Evolutionary conservation across 2,888 invertebrate species (phyloP).

Genomic region (Tuberolachnus salignus): DNA sequence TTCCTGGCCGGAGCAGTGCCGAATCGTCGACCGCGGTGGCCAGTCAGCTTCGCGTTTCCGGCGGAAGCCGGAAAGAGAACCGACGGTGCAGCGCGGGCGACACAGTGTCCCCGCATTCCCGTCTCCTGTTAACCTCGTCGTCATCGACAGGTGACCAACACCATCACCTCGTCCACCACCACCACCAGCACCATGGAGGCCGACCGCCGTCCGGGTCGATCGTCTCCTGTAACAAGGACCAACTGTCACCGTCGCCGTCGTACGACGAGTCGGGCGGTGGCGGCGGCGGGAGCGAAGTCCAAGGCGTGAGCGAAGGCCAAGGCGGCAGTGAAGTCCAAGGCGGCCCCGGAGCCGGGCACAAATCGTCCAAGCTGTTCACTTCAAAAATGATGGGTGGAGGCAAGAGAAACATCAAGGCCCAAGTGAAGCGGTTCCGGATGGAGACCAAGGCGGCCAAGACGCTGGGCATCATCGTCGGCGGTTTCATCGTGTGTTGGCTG

Average conservation of each 20-base stretch:
- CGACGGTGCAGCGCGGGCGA: constrained; percentile 57
- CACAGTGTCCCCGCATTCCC: constrained; percentile 53
- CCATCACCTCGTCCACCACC: constrained; percentile 25
- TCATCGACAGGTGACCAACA: constrained; percentile 58
- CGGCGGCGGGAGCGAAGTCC: constrained; percentile 16
- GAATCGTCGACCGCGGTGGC: constrained; percentile 62
- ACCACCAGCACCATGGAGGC: neutral
- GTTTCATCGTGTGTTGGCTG: constrained; percentile 95
- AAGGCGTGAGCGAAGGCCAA: constrained; percentile 56
- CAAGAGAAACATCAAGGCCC: constrained; percentile 86
- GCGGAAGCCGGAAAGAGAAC: constrained; percentile 52
- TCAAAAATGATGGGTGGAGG: constrained; percentile 71
- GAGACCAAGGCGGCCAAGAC: constrained; percentile 98
- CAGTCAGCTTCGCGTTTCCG: constrained; percentile 69
- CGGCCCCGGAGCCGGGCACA: constrained; percentile 56
- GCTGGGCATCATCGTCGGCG: constrained; percentile 94
- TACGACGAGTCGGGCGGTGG: constrained; percentile 59
- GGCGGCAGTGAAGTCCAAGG: constrained; percentile 68
- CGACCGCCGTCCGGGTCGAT: constrained; percentile 57
- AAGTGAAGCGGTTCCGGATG: constrained; percentile 90
- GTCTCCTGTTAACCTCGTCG: constrained; percentile 59
- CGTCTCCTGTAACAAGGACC: constrained; percentile 59
- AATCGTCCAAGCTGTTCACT: constrained; percentile 63
- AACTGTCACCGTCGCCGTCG: constrained; percentile 61
- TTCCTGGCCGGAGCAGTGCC: constrained; percentile 43